A percentile compares a stretch with the other conserved stretches of the same genome.
Conservation (phyloP, 2,888 invertebrate species). For the Lissocephala sabroskyi region DNA sequence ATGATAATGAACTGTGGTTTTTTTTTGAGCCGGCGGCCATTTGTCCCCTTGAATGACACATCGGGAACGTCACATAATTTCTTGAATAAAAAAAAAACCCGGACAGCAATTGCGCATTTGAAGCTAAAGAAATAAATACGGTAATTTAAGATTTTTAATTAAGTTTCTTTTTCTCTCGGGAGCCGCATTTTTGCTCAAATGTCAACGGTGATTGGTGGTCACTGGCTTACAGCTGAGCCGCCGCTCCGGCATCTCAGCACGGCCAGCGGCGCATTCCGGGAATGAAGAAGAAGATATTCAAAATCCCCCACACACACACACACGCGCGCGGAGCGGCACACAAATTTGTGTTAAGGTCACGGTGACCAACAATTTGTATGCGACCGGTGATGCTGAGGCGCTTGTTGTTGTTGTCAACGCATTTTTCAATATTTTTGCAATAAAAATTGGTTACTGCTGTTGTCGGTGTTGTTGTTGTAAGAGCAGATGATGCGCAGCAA, state of each 20-base stretch:
- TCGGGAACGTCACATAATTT: no score
- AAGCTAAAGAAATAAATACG: conserved; percentile 1
- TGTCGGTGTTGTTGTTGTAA: conserved; percentile 36
- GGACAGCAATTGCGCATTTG: conserved; percentile 14
- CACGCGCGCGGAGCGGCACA: no score
- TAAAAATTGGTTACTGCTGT: conserved; percentile 39
- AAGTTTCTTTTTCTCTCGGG: conserved; percentile 6
- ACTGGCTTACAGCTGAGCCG: no score
- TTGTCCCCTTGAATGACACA: no score
- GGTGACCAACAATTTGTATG: conserved; percentile 53
- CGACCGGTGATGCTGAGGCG: conserved; percentile 16
- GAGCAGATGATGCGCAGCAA: conserved; percentile 33
- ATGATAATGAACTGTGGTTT: no score
- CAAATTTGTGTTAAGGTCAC: conserved; percentile 61
- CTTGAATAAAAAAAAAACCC: conserved; percentile 4
- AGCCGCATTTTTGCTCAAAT: conserved; percentile 11
- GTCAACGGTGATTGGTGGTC: conserved; percentile 1
- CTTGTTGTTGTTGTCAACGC: conserved; percentile 43
- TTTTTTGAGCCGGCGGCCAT: conserved; percentile 6
- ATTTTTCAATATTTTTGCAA: conserved; percentile 61
- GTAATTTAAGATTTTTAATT: conserved; percentile 9
- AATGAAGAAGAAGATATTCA: conserved; percentile 29
- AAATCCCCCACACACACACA: conserved; percentile 28
- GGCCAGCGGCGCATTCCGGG: conserved; percentile 25
- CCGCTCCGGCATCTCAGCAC: no score